Percentiles rank a stretch among this genome's conserved stretches.
Evolutionary conservation across 2,113 vertebrate genomes (phyloP).

Genomic region (sheep (Ovis aries)): DNA sequence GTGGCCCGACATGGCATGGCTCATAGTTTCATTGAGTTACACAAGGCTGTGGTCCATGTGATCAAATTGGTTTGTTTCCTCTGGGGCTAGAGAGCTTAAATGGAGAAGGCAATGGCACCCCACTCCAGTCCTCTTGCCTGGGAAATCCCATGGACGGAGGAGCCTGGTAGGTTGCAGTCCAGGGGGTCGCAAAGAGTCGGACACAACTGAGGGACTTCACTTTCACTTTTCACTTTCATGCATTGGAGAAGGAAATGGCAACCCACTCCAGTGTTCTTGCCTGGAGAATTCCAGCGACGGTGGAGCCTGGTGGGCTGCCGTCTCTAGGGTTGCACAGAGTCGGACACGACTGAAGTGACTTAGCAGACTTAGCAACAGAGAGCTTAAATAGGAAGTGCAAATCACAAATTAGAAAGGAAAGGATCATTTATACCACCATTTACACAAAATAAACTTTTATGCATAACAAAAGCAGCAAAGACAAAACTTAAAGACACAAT

Average conservation of each 20-base stretch:
- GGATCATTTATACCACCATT: background rate
- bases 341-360: no score
- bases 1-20: fast-evolving
- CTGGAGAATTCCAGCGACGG: no score
- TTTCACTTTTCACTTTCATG: no score
- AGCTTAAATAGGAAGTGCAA: background rate
- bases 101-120: no score
- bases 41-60: background rate
- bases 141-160: no score
- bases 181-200: fast-evolving
- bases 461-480: background rate
- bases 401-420: slow-evolving; percentile 8
- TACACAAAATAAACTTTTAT: slow-evolving; percentile 44
- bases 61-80: background rate
- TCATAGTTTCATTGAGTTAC: background rate
- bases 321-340: background rate
- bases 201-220: no score
- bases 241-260: no score
- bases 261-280: no score
- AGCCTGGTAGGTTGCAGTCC: no score
- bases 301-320: no score
- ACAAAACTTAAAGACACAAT: background rate
- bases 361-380: no score
- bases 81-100: background rate
- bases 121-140: no score